Percentiles rank a stretch among this genome's conserved stretches.
These are phyloP conservation scores for Ammodytes marinus DNA, from an alignment of 2,113 vertebrate genomes.

Conservation along the genomic window DNA sequence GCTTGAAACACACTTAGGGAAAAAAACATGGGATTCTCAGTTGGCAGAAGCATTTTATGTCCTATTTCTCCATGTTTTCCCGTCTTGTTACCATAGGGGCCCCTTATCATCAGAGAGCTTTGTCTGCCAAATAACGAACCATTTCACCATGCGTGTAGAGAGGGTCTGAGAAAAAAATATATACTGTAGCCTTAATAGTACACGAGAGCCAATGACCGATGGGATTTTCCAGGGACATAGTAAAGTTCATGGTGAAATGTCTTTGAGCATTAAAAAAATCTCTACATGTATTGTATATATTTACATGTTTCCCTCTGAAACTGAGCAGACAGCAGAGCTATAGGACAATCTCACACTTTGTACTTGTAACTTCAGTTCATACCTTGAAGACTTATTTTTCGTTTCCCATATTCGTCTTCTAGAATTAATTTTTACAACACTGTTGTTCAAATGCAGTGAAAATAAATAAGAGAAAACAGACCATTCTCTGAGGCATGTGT, in stretches of 20 bases:
- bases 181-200: conserved; percentile 40
- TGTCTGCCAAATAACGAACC: conserved; percentile 34
- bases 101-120: conserved; percentile 19
- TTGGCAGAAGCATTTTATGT: conserved; percentile 26
- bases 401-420: background rate
- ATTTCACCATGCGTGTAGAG: conserved; percentile 31
- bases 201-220: conserved; percentile 21
- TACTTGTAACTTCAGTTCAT: background rate
- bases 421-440: background rate
- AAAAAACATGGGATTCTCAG: conserved; percentile 31
- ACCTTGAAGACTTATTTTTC: background rate
- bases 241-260: conserved; percentile 17
- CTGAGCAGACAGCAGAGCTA: background rate
- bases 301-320: background rate
- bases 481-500: background rate
- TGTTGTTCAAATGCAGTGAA: background rate
- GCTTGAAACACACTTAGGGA: conserved; percentile 25
- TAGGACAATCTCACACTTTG: background rate
- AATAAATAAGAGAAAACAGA: background rate
- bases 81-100: conserved; percentile 9
- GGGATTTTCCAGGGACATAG: background rate
- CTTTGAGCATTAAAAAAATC: conserved; percentile 29
- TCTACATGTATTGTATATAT: too few relatives aligned
- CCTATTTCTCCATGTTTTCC: background rate
- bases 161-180: conserved; percentile 20